Conservation (phyloP, 2,113 vertebrate species). For the Malurus cyaneus region DNA sequence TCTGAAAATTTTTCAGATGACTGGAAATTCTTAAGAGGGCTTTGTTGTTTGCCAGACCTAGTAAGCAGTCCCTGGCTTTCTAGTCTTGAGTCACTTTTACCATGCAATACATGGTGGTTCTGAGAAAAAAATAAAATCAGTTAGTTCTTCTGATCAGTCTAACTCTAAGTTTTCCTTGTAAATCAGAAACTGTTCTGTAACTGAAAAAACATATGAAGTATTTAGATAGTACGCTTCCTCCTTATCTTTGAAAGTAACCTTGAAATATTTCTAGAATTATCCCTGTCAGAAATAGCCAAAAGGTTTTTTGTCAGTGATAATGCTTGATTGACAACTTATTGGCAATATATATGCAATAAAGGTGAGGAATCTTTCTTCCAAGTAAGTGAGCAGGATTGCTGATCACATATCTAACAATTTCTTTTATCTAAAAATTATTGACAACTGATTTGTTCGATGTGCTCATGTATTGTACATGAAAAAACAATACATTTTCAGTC, state of each 20-base stretch:
- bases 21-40: background rate
- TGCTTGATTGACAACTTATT: background rate
- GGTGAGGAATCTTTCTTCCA: background rate
- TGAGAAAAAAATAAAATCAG: background rate
- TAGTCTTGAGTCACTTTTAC: background rate
- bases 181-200: background rate
- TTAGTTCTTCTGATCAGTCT: background rate
- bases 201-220: background rate
- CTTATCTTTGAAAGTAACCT: background rate
- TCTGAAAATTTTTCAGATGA: background rate
- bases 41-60: background rate
- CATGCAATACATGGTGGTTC: background rate
- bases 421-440: background rate
- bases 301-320: background rate
- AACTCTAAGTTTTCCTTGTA: background rate
- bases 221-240: background rate
- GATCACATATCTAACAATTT: background rate
- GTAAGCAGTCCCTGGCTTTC: background rate
- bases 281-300: background rate
- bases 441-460: background rate
- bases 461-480: background rate
- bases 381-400: background rate
- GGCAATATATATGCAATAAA: background rate
- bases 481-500: background rate
- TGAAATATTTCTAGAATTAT: background rate